Conservation (phyloP, 1,140 invertebrate genomes). For the Procambarus virginalis region DNA sequence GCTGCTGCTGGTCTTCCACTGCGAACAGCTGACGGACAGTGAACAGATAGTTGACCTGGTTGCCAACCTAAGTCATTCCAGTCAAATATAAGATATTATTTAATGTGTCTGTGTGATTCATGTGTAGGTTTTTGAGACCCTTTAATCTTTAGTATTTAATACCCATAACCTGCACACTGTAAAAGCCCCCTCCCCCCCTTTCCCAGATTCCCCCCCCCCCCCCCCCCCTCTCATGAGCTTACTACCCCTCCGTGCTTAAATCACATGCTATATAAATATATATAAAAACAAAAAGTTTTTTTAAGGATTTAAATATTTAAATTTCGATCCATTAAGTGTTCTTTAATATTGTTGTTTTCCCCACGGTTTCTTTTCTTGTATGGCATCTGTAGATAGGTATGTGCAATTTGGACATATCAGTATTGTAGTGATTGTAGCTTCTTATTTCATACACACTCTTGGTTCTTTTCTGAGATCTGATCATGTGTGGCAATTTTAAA, state of each 20-base stretch:
- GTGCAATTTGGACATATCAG: slow-evolving; percentile 66
- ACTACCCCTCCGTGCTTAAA: slow-evolving; percentile 55
- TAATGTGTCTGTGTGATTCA: slow-evolving; percentile 61
- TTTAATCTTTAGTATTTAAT: slow-evolving; percentile 59
- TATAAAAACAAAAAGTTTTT: slow-evolving; percentile 48
- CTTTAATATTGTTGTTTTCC: slow-evolving; percentile 64
- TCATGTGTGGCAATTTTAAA: not conserved
- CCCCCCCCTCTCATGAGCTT: slow-evolving; percentile 23
- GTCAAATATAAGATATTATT: slow-evolving; percentile 61
- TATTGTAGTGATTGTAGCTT: slow-evolving; percentile 61
- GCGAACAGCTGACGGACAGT: slow-evolving; percentile 53
- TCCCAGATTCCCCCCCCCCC: not conserved
- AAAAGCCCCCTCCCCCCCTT: not conserved
- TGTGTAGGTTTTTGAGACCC: slow-evolving; percentile 64
- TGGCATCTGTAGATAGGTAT: slow-evolving; percentile 61
- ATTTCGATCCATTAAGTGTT: slow-evolving; percentile 57
- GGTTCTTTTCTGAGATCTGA: slow-evolving; percentile 26
- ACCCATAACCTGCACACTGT: slow-evolving; percentile 51
- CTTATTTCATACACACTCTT: slow-evolving; percentile 56
- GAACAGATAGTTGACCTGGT: slow-evolving; percentile 47
- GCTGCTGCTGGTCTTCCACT: slow-evolving; percentile 61
- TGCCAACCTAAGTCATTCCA: slow-evolving; percentile 66
- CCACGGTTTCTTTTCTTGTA: slow-evolving; percentile 62
- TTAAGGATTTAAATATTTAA: slow-evolving; percentile 63
- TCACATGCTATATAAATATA: slow-evolving; percentile 51